Conservation (phyloP, 2,797 vertebrate species). For the Aselliscus stoliczkanus region DNA sequence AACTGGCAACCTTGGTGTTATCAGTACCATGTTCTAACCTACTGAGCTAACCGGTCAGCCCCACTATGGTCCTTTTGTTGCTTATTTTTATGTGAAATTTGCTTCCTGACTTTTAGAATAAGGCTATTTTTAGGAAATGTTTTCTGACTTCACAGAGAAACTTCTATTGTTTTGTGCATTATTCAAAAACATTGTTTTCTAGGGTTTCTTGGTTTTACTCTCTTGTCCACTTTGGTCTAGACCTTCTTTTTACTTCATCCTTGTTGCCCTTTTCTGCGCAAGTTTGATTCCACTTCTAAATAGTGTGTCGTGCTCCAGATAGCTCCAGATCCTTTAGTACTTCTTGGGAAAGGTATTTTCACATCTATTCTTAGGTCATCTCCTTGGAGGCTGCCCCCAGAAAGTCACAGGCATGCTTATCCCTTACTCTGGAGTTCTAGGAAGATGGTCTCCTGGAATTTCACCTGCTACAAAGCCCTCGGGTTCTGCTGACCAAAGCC, state of each 20-base stretch:
- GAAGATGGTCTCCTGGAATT: neutral
- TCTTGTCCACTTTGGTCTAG: neutral
- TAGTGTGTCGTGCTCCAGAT: neutral
- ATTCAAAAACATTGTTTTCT: neutral
- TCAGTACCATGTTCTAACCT: too few relatives aligned
- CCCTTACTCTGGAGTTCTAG: neutral
- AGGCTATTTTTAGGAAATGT: neutral
- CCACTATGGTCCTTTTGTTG: neutral
- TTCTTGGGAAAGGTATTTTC: slow-evolving; percentile 8
- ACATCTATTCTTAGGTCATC: neutral
- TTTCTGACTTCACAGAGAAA: neutral
- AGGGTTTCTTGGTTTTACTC: neutral
- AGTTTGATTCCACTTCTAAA: neutral
- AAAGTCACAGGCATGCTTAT: neutral
- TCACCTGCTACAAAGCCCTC: neutral
- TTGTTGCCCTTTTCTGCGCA: neutral
- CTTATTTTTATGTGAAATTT: neutral
- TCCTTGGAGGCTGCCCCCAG: neutral
- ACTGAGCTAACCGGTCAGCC: too few relatives aligned
- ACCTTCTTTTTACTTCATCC: neutral
- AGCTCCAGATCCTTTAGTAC: neutral
- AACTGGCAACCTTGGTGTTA: too few relatives aligned
- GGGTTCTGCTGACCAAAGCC: neutral
- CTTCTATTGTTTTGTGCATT: neutral
- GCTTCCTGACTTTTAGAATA: neutral